Evolutionary conservation across 1,140 invertebrate species (phyloP), one percentile per base, ranked within the genome.

Genomic region (Dinoponera quadriceps): DNA sequence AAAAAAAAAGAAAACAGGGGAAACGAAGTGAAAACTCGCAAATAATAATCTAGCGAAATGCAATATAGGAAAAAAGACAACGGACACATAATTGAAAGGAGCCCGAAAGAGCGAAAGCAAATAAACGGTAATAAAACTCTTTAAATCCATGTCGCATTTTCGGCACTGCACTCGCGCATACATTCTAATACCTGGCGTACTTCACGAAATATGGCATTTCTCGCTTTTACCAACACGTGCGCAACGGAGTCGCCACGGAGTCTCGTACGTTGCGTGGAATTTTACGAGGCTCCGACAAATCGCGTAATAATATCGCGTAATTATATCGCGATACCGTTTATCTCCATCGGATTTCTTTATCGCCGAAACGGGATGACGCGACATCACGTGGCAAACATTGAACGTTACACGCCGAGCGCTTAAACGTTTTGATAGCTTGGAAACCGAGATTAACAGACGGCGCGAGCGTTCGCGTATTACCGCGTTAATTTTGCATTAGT

Each of bases 401-500:
- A 66, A 54, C 20, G 29, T 54, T 66, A 51, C n/a, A n/a, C 27
- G 62, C 49, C 54, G 38, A 66, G 54, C 25, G n/a, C 22, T 77
- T 66, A 38, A 77, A 55, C 16, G 16, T 66, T 77, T 65, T 54
- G 60, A 63, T 49, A 25, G 57, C n/a, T 75, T 75, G 29, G 20
- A 66, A 77, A 65, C 9, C n/a, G 62, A 63, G 29, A 38, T 65
- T 65, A 65, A 55, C 54, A 20, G 18, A 55, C n/a, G 20, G 20
- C 38, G 38, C 38, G 27, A n/a, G n/a, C n/a, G n/a, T n/a, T n/a
- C 48, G 29, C 49, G 11, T 54, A 66, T 77, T 66, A 66, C 16
- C 16, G 20, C 62, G 29, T 66, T 77, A 77, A 77, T 77, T 66
- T 66, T 55, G 14, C 49, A 80, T 80, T 71, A 71, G 18, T n/a